Conservation (phyloP, 2,113 vertebrate genomes). For the Scatophagus argus region DNA sequence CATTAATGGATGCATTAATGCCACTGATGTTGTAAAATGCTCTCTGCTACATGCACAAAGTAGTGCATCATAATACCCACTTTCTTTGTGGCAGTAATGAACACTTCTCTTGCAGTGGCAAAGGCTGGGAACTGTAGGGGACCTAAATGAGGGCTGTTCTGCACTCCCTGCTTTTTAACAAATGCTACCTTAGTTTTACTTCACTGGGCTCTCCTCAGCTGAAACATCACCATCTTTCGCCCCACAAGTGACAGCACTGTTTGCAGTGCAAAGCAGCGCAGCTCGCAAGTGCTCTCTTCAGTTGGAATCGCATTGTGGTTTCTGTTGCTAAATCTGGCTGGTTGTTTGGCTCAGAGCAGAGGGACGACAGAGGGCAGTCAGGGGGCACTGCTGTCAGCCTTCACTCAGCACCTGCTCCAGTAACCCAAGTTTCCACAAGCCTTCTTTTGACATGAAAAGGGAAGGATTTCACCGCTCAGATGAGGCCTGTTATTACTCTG, state of each 20-base stretch:
- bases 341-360: conserved; percentile 32
- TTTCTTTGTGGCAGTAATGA: conserved; percentile 1
- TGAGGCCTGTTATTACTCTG: conserved; percentile 75
- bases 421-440: conserved; percentile 44
- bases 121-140: not conserved
- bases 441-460: conserved; percentile 75
- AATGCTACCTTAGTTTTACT: not conserved
- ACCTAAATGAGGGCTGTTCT: not conserved
- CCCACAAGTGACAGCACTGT: not conserved
- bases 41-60: not conserved
- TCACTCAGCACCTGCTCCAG: conserved; percentile 63
- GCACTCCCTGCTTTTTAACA: not conserved
- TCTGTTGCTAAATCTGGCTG: conserved; percentile 50
- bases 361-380: conserved; percentile 31
- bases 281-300: not conserved
- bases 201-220: not conserved
- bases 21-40: not conserved
- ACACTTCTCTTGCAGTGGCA: not conserved
- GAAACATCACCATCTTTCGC: not conserved
- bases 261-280: not conserved
- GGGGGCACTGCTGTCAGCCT: conserved; percentile 45
- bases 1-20: conserved; percentile 10
- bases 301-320: conserved; percentile 16
- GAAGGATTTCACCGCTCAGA: conserved; percentile 86
- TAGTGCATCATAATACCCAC: not conserved